Conservation (phyloP, 2,888 invertebrate species). For the Dynastes grantii region DNA sequence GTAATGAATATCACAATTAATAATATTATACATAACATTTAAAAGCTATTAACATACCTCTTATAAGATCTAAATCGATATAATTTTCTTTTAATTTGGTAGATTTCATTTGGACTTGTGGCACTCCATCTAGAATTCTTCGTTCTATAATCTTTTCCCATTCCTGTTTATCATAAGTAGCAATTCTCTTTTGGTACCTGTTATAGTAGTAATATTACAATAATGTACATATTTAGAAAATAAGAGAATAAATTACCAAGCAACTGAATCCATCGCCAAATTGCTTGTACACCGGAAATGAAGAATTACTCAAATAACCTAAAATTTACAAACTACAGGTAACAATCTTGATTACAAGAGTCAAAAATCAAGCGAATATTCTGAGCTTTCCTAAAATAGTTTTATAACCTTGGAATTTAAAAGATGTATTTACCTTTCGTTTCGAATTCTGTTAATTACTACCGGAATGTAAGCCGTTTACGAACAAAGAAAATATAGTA, state of each 20-base stretch:
- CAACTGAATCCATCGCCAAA: conserved; percentile 64
- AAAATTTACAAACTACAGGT: not conserved
- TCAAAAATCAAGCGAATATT: not conserved
- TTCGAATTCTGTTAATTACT: not conserved
- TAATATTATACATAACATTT: not conserved
- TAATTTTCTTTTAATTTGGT: conserved; percentile 82
- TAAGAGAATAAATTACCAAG: conserved; percentile 60
- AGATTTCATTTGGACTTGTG: conserved; percentile 82
- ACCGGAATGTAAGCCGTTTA: not conserved
- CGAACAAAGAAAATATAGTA: not conserved
- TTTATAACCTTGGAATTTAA: conserved; percentile 44
- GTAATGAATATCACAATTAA: not conserved
- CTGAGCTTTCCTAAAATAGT: conserved; percentile 42
- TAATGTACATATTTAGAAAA: conserved; percentile 1
- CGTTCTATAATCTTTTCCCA: conserved; percentile 98
- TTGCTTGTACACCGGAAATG: not conserved
- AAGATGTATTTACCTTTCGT: not conserved
- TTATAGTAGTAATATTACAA: conserved; percentile 18
- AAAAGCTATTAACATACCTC: conserved; percentile 76
- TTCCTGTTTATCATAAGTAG: conserved; percentile 96
- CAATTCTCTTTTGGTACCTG: conserved; percentile 97
- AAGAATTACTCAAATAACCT: not conserved
- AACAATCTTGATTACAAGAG: too few species aligned
- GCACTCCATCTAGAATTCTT: conserved; percentile 88
- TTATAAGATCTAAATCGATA: conserved; percentile 95